phyloP scores from a whole-genome alignment of 1,140 invertebrate genomes.

The Drosophila simulans region DNA sequence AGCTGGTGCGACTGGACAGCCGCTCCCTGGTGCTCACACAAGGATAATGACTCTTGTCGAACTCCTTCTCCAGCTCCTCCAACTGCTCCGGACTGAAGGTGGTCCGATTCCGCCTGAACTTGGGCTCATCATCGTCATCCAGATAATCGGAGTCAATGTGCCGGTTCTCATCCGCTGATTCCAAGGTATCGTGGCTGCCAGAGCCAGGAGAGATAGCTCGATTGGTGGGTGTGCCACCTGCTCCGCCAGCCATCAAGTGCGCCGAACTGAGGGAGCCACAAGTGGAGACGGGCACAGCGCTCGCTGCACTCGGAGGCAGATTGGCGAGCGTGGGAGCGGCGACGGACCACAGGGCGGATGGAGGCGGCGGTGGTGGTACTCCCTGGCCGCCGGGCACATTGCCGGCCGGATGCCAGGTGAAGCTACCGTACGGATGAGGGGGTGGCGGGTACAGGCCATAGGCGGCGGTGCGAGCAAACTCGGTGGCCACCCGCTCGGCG shows the following conservation, averaged over 20 bases:
- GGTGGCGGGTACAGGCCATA: slow-evolving; percentile 93
- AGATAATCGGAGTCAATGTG: slow-evolving; percentile 89
- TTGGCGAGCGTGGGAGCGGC: slow-evolving; percentile 68
- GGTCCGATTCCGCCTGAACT: slow-evolving; percentile 96
- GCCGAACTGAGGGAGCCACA: slow-evolving; percentile 55
- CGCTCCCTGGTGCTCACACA: slow-evolving; percentile 96
- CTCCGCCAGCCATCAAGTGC: slow-evolving; percentile 47
- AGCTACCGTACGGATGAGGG: slow-evolving; percentile 88
- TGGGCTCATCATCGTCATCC: slow-evolving; percentile 92
- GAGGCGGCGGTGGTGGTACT: slow-evolving; percentile 48
- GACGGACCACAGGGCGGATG: slow-evolving; percentile 66
- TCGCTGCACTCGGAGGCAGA: slow-evolving; percentile 52
- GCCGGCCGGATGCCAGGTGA: slow-evolving; percentile 83
- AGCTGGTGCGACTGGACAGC: slow-evolving; percentile 94
- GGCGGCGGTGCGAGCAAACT: slow-evolving; percentile 95
- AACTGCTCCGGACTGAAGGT: slow-evolving; percentile 97
- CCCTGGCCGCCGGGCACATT: slow-evolving; percentile 55
- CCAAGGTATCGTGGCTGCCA: slow-evolving; percentile 82
- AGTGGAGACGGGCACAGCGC: slow-evolving; percentile 30
- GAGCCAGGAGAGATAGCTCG: slow-evolving; percentile 79
- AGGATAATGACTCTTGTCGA: slow-evolving; percentile 97
- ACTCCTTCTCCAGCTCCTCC: slow-evolving; percentile 97
- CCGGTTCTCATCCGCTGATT: slow-evolving; percentile 80
- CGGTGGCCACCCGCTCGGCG: slow-evolving; percentile 95
- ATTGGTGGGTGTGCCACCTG: slow-evolving; percentile 38